phyloP scores from a whole-genome alignment of 2,888 invertebrate genomes.

The Diarsia rubi region DNA sequence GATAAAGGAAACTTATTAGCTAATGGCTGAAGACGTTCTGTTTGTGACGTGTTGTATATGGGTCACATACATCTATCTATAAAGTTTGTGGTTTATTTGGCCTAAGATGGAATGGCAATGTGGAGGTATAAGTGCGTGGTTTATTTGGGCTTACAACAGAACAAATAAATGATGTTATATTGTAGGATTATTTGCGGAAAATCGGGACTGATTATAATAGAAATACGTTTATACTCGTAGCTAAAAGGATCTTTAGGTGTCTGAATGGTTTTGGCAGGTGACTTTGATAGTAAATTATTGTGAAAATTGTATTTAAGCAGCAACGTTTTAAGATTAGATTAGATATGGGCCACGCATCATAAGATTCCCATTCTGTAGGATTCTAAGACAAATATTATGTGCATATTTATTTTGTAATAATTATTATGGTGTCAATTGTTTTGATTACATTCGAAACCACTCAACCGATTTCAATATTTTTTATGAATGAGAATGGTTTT shows the following conservation, averaged over 20 bases:
- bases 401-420: too few relatives aligned
- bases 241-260: background rate
- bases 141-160: background rate
- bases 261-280: background rate
- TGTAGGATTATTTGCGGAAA: slow-evolving; percentile 3
- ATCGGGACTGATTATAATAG: background rate
- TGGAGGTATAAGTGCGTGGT: background rate
- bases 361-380: too few relatives aligned
- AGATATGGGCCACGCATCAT: too few relatives aligned
- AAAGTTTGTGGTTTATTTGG: slow-evolving; percentile 9
- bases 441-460: too few relatives aligned
- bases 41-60: slow-evolving; percentile 18
- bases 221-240: background rate
- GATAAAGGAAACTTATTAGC: slow-evolving; percentile 40
- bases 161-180: background rate
- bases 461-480: too few relatives aligned
- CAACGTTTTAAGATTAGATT: background rate
- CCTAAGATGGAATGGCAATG: background rate
- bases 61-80: background rate
- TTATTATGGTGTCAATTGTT: too few relatives aligned
- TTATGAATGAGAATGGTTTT: too few relatives aligned
- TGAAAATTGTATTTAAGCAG: background rate
- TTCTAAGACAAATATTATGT: too few relatives aligned
- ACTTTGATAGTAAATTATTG: background rate
- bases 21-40: slow-evolving; percentile 30